Conservation (phyloP, 2,113 vertebrate species). For the Hipposideros armiger region DNA sequence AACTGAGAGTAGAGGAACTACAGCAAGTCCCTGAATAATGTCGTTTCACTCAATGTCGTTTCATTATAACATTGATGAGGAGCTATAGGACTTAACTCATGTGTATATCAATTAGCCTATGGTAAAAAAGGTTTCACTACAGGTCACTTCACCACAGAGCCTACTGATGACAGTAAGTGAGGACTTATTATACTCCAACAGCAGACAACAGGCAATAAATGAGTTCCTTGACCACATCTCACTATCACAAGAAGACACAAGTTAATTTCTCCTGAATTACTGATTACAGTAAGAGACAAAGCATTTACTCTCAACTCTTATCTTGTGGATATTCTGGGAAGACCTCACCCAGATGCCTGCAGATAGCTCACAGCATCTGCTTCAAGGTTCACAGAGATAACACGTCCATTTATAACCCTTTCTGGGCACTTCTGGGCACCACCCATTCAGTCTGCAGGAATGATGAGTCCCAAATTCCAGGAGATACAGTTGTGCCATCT, state of each 20-base stretch:
- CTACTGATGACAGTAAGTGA: background rate
- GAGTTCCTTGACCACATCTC: background rate
- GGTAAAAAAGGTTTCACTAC: background rate
- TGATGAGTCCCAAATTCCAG: background rate
- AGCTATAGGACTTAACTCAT: background rate
- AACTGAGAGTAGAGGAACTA: background rate
- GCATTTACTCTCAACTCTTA: slow-evolving; percentile 56
- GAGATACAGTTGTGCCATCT: background rate
- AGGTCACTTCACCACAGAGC: background rate
- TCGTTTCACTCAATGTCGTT: background rate
- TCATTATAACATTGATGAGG: background rate
- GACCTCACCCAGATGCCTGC: slow-evolving; percentile 52
- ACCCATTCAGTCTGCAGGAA: background rate
- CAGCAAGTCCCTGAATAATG: background rate
- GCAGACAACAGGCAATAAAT: background rate
- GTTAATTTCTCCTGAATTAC: slow-evolving; percentile 14
- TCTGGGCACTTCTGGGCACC: slow-evolving; percentile 63
- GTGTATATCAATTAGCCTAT: background rate
- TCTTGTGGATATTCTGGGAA: slow-evolving; percentile 72
- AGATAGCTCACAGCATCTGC: slow-evolving; percentile 43
- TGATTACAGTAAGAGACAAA: slow-evolving; percentile 42
- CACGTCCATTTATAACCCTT: slow-evolving; percentile 5
- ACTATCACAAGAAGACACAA: background rate
- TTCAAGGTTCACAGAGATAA: slow-evolving; percentile 76
- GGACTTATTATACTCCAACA: background rate